A percentile compares a stretch with the other conserved stretches of the same genome.
Conservation (phyloP, 2,888 invertebrate genomes). For the Platerodrilus igneus region DNA sequence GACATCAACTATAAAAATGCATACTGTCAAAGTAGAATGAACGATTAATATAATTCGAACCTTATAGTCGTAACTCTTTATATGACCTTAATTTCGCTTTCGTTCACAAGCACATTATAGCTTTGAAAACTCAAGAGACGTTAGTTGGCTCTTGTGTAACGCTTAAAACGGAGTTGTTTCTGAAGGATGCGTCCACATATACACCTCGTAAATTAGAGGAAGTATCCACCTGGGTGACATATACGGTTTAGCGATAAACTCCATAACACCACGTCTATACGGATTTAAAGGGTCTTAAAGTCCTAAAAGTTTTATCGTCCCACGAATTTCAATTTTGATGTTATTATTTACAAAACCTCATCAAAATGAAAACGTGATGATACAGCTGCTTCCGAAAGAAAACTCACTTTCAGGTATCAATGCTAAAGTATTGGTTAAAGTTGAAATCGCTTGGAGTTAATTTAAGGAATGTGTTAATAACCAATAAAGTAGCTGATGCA, state of each 20-base stretch:
- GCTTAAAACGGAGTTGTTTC: conserved; percentile 12
- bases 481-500: conserved; percentile 19
- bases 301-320: conserved; percentile 21
- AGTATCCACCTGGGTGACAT: conserved; percentile 23
- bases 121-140: conserved; percentile 4
- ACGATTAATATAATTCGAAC: no score
- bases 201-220: conserved; percentile 20
- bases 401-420: no score
- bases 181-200: conserved; percentile 19
- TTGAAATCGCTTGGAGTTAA: conserved; percentile 16
- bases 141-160: conserved; percentile 7
- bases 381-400: no score
- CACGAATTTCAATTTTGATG: conserved; percentile 22
- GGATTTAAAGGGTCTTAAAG: conserved; percentile 7
- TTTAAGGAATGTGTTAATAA: conserved; percentile 23
- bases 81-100: no score
- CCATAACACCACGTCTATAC: conserved; percentile 14
- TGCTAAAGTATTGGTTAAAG: conserved; percentile 14
- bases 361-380: no score
- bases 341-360: conserved; percentile 23
- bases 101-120: no score
- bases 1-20: no score
- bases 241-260: conserved; percentile 23
- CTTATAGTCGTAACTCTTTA: no score
- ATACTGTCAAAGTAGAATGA: no score